phyloP scores from a whole-genome alignment of 2,797 vertebrate genomes.

The Argyrosomus regius region DNA sequence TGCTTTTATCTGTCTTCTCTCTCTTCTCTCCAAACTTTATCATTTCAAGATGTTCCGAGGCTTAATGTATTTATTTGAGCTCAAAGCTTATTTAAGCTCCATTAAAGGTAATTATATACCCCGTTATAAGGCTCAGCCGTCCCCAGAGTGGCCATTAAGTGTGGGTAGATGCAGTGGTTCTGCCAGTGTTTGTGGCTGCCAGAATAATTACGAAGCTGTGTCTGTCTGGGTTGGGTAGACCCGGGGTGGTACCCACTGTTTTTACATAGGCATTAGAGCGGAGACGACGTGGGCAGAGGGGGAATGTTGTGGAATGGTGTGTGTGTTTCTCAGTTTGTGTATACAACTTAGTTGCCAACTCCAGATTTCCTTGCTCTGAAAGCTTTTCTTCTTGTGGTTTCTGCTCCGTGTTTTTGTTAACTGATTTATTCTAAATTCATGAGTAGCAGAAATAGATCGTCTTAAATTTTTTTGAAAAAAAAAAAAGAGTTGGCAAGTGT shows the following conservation, averaged over 20 bases:
- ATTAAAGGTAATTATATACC: slow-evolving; percentile 84
- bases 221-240: slow-evolving; percentile 60
- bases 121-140: slow-evolving; percentile 75
- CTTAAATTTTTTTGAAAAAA: not conserved
- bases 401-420: not conserved
- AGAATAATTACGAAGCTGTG: slow-evolving; percentile 65
- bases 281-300: slow-evolving; percentile 38
- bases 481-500: not conserved
- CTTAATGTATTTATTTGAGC: slow-evolving; percentile 83
- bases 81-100: slow-evolving; percentile 82
- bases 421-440: not conserved
- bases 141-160: slow-evolving; percentile 77
- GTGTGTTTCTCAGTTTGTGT: not conserved
- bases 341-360: slow-evolving; percentile 12
- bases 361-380: not conserved
- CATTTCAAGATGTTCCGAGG: slow-evolving; percentile 82
- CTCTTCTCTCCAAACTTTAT: slow-evolving; percentile 66
- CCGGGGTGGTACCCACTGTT: slow-evolving; percentile 47
- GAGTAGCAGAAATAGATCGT: not conserved
- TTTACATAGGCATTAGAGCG: slow-evolving; percentile 53
- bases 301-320: slow-evolving; percentile 37
- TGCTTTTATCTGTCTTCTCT: slow-evolving; percentile 39
- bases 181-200: slow-evolving; percentile 66
- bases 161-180: slow-evolving; percentile 60
- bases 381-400: not conserved